A percentile compares a stretch with the other conserved stretches of the same genome.
These are phyloP conservation scores for Omphaloscelis lunosa DNA, from an alignment of 2,888 invertebrate species.

Conservation along the genomic window DNA sequence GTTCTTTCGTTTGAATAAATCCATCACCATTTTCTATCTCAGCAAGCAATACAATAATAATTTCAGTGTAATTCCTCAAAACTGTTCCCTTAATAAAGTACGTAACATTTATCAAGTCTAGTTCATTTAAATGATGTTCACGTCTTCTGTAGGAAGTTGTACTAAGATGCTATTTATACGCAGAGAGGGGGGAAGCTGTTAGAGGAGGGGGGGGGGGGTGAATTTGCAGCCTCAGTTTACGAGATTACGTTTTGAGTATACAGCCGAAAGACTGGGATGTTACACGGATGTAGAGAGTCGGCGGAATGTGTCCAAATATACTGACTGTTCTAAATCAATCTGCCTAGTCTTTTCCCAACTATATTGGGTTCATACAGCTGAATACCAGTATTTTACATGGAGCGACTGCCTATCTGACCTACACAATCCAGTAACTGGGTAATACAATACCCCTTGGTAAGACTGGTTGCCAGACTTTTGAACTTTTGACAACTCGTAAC, in stretches of 20 bases:
- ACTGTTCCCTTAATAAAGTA: constrained; percentile 27
- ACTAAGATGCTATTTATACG: constrained; percentile 62
- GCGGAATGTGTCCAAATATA: constrained; percentile 28
- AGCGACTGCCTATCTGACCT: too few relatives aligned
- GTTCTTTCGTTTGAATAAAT: not conserved
- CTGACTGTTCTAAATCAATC: too few relatives aligned
- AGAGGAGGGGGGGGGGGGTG: constrained; percentile 13
- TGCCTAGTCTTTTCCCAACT: too few relatives aligned
- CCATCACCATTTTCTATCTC: not conserved
- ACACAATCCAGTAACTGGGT: too few relatives aligned
- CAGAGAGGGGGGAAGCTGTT: constrained; percentile 5
- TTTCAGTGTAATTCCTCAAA: constrained; percentile 16
- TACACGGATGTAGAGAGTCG: constrained; percentile 21
- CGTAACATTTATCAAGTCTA: constrained; percentile 33
- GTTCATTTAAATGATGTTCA: constrained; percentile 52
- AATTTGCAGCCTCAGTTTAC: constrained; percentile 63
- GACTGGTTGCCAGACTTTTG: too few relatives aligned
- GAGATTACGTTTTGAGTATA: constrained; percentile 66
- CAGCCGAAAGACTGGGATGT: constrained; percentile 50
- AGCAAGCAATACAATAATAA: not conserved
- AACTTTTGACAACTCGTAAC: too few relatives aligned
- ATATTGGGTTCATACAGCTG: too few relatives aligned
- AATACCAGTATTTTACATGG: too few relatives aligned
- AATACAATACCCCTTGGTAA: too few relatives aligned
- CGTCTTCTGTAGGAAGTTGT: constrained; percentile 40